These are phyloP conservation scores for Campylomormyrus tamandua DNA, from an alignment of 2,113 vertebrate genomes.

Conservation along the genomic window DNA sequence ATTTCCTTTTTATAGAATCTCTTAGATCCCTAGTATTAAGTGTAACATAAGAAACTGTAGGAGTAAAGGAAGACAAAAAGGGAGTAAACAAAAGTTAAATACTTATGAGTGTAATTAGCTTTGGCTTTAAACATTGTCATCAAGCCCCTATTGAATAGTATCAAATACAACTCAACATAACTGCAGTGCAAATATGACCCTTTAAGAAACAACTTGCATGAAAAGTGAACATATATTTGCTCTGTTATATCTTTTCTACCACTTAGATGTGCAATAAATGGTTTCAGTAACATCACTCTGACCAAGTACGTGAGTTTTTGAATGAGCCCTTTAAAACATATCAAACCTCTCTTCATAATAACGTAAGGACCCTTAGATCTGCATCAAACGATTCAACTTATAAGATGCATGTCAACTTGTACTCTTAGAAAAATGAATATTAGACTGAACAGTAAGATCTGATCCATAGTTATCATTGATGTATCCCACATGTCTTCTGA, in stretches of 20 bases:
- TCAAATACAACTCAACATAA: not conserved
- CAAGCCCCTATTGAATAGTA: not conserved
- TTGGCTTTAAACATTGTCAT: not conserved
- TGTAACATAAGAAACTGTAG: not conserved
- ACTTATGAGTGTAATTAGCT: not conserved
- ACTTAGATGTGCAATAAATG: not conserved
- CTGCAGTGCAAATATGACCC: not conserved
- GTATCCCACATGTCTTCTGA: slow-evolving; percentile 1
- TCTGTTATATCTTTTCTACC: not conserved
- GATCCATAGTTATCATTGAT: not conserved
- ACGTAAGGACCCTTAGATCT: not conserved
- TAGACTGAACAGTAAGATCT: not conserved
- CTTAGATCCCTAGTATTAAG: not conserved
- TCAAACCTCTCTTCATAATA: too few species aligned
- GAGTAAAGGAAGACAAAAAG: not conserved
- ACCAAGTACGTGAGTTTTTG: not conserved
- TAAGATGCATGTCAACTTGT: not conserved
- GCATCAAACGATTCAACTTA: not conserved
- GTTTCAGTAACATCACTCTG: not conserved
- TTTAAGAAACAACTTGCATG: not conserved
- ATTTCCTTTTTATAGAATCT: not conserved
- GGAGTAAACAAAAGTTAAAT: not conserved
- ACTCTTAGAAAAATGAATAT: not conserved
- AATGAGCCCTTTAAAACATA: not conserved
- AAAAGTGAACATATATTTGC: not conserved